phyloP scores from a whole-genome alignment of 2,797 vertebrate genomes.

The Lophius americanus region DNA sequence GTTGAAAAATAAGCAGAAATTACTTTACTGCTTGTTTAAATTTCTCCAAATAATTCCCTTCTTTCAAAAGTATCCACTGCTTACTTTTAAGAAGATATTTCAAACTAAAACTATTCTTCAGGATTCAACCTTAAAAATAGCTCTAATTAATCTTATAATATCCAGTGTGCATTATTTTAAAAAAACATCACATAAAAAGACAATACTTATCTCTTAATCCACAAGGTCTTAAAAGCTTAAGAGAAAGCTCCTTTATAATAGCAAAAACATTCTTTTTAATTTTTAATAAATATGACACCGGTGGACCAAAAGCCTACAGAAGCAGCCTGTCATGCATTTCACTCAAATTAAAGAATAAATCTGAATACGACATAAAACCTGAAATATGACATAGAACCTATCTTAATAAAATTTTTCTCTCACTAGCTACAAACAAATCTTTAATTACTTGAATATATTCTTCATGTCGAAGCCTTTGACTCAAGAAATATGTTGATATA shows the following conservation, averaged over 20 bases:
- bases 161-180: not conserved
- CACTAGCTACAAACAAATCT: slow-evolving; percentile 26
- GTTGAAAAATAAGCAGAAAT: slow-evolving; percentile 9
- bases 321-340: slow-evolving; percentile 29
- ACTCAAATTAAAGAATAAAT: slow-evolving; percentile 29
- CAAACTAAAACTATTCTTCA: slow-evolving; percentile 12
- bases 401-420: slow-evolving; percentile 39
- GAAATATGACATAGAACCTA: slow-evolving; percentile 32
- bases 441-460: slow-evolving; percentile 20
- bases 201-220: not conserved
- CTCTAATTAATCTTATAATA: slow-evolving; percentile 5
- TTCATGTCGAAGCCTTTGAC: slow-evolving; percentile 46
- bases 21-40: slow-evolving; percentile 26
- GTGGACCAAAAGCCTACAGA: slow-evolving; percentile 27
- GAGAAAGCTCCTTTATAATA: slow-evolving; percentile 22
- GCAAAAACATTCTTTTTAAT: slow-evolving; percentile 54
- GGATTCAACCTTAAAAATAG: slow-evolving; percentile 13
- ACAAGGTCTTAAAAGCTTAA: slow-evolving; percentile 13
- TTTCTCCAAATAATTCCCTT: slow-evolving; percentile 11
- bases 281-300: slow-evolving; percentile 29
- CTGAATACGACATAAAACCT: not conserved
- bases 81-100: not conserved
- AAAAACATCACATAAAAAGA: not conserved
- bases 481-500: slow-evolving; percentile 28
- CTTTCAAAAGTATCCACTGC: slow-evolving; percentile 17